These are phyloP conservation scores for Forbesichthys agassizii DNA, from an alignment of 2,113 vertebrate species.

Conservation along the genomic window DNA sequence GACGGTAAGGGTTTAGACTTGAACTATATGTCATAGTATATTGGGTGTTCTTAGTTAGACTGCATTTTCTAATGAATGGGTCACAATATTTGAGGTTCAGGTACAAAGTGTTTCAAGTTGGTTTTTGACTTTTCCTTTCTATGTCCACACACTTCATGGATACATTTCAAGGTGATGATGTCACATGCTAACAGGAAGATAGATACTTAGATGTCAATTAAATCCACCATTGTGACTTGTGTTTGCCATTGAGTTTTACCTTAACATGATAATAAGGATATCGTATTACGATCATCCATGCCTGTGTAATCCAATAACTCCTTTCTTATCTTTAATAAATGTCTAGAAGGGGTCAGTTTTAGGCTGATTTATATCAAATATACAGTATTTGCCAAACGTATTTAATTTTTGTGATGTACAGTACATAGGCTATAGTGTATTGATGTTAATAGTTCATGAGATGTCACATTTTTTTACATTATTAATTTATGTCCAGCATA, in stretches of 20 bases:
- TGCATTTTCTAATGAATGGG: too few species aligned
- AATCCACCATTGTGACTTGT: constrained; percentile 39
- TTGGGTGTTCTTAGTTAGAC: too few species aligned
- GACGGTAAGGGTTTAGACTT: too few species aligned
- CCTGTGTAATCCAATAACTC: constrained; percentile 55
- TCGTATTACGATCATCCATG: constrained; percentile 47
- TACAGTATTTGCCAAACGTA: constrained; percentile 6
- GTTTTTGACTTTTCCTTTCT: constrained; percentile 13
- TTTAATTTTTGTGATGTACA: background rate
- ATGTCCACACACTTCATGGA: constrained; percentile 23
- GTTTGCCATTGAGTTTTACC: constrained; percentile 56
- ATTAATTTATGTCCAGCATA: too few species aligned
- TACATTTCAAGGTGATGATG: constrained; percentile 48
- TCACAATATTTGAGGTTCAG: too few species aligned
- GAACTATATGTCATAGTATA: too few species aligned
- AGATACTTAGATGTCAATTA: constrained; percentile 44
- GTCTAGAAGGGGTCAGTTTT: constrained; percentile 41
- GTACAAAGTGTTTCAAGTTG: constrained; percentile 8
- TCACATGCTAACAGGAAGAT: constrained; percentile 47
- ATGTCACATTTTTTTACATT: background rate
- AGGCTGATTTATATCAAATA: constrained; percentile 21
- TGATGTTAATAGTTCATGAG: background rate
- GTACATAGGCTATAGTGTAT: background rate
- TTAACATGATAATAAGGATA: constrained; percentile 57
- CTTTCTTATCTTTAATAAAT: constrained; percentile 59